Conservation (phyloP, 2,888 invertebrate genomes). For the Prenolepis imparis region DNA sequence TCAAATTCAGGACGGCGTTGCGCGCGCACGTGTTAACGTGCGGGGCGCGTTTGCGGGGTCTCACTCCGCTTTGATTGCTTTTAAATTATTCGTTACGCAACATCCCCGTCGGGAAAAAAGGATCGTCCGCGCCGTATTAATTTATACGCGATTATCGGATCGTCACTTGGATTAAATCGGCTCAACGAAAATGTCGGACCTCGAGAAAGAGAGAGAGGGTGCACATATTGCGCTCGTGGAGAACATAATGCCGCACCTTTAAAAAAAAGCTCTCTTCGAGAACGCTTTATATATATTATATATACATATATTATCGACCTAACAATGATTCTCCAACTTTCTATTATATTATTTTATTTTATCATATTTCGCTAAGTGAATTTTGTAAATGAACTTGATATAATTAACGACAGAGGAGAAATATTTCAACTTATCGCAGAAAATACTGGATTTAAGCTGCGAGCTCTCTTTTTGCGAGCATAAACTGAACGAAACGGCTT, state of each 20-base stretch:
- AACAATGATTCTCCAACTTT: background rate
- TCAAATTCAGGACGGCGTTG: conserved; percentile 75
- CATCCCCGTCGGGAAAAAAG: conserved; percentile 43
- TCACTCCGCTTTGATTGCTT: conserved; percentile 60
- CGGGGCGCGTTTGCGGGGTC: conserved; percentile 56
- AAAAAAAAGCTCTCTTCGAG: background rate
- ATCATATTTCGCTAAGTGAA: background rate
- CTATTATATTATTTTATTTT: too few relatives aligned
- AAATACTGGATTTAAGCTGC: conserved; percentile 6
- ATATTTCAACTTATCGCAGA: conserved; percentile 4
- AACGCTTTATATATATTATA: background rate
- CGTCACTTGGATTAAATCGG: conserved; percentile 43
- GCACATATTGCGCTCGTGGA: background rate
- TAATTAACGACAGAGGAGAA: background rate
- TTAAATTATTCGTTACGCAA: conserved; percentile 55
- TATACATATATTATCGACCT: background rate
- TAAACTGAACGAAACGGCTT: conserved; percentile 15
- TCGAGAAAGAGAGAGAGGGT: background rate
- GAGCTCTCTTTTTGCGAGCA: background rate
- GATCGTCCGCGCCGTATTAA: conserved; percentile 36
- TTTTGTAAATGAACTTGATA: conserved; percentile 15
- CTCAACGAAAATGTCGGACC: conserved; percentile 21
- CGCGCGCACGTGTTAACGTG: conserved; percentile 61
- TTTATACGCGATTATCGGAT: conserved; percentile 51
- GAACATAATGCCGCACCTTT: background rate